Evolutionary conservation across 2,888 invertebrate genomes (phyloP), one percentile per base, ranked within the genome.

Genomic region (Agriopis aurantiaria): DNA sequence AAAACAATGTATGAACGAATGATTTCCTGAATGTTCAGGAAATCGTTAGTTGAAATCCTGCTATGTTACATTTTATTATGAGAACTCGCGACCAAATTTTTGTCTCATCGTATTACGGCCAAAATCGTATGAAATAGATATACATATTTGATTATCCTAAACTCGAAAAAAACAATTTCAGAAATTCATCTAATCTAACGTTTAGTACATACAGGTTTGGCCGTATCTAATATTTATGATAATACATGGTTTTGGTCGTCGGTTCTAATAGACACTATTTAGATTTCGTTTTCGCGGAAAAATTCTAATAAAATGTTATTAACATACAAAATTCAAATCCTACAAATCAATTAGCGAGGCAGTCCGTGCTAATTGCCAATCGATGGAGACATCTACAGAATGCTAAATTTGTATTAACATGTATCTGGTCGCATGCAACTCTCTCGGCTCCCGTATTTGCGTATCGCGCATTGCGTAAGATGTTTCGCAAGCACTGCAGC

Each of bases 391-490:
- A 56, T 64, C 53, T 48, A 45, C 49, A 14, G 58, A 66, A 70
- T 70, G 78, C 78, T 8, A 40, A 55, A 40, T 55, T 68, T 17
- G 58, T 48, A 80, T 77, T 79, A 71, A 68, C 65, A 75, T 77
- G 60, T 62, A 65, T 62, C 53, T 62, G 69, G 71, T 65, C 69
- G 74, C 72, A 84, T 80, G 82, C 82, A 84, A 84, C 81, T 81
- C 83, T 84, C 81, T 82, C 62, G 62, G 62, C 66, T 70, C 84
- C 80, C 79, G 82, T 88, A 90, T 90, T 88, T 87, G 86, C 87
- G 87, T 89, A 88, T 88, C 84, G 86, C 81, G 81, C 81, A 84
- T 89, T 92, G 89, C 91, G 91, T 91, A 92, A 92, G 86, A 85
- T 76, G 85, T 92, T 92, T 92, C 91, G 89, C 91, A 93, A 92